These are phyloP conservation scores for Brachionus sp. DNA, from an alignment of 1,140 invertebrate genomes.

Conservation along the genomic window DNA sequence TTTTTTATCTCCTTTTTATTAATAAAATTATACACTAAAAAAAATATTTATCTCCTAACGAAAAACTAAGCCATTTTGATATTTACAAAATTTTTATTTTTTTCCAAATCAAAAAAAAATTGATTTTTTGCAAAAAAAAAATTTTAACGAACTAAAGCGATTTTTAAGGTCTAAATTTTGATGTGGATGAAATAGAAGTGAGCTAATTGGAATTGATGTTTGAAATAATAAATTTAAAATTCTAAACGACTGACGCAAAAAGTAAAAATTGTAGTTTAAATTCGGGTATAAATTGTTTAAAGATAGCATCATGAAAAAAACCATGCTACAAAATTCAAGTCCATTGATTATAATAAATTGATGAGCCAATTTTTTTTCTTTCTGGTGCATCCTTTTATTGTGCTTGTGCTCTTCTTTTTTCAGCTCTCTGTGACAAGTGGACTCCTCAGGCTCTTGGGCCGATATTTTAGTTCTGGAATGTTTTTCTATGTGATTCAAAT, in stretches of 20 bases:
- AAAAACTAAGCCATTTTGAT: no score
- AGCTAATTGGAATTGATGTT: slow-evolving; percentile 12
- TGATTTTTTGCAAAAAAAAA: not conserved
- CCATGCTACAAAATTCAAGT: not conserved
- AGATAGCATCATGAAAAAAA: slow-evolving; percentile 19
- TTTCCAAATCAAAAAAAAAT: not conserved
- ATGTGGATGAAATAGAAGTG: slow-evolving; percentile 1
- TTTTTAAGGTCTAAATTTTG: not conserved
- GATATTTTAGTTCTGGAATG: not conserved
- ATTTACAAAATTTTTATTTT: not conserved
- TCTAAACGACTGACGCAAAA: not conserved
- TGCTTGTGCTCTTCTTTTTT: not conserved
- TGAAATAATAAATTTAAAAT: slow-evolving; percentile 2
- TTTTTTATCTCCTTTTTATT: no score
- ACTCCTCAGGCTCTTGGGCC: not conserved
- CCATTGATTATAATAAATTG: slow-evolving; percentile 11
- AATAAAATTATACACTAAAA: no score
- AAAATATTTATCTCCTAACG: no score
- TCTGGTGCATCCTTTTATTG: not conserved
- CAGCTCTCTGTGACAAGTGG: not conserved
- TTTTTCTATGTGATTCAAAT: not conserved
- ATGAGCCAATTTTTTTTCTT: slow-evolving; percentile 20
- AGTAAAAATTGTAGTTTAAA: slow-evolving; percentile 24
- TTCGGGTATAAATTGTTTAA: not conserved
- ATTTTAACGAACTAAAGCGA: not conserved